Percentiles rank a stretch among this genome's conserved stretches.
phyloP scores from a whole-genome alignment of 30 jellyfish, hydroid and myxozoan species.

The Turritopsis dohrnii region DNA sequence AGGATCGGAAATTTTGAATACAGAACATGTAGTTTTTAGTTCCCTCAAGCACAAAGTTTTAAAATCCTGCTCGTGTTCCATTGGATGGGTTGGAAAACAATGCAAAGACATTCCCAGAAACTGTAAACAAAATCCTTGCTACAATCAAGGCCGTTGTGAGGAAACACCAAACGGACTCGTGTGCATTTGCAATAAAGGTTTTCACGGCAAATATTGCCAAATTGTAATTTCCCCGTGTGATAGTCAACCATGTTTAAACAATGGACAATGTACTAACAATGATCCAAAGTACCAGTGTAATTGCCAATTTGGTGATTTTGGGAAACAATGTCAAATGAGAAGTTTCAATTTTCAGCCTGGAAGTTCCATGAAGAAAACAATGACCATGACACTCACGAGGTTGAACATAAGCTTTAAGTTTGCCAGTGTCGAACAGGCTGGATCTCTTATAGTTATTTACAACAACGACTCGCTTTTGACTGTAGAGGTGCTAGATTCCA shows the following conservation, averaged over 20 bases:
- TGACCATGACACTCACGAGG: neutral
- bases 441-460: neutral
- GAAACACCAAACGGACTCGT: slow-evolving; percentile 10
- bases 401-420: neutral
- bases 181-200: slow-evolving; percentile 46
- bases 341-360: neutral
- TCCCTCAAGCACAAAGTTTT: slow-evolving; percentile 36
- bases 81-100: slow-evolving; percentile 63
- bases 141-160: slow-evolving; percentile 44
- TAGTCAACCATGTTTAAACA: slow-evolving; percentile 16
- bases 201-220: slow-evolving; percentile 59
- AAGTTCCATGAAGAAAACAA: neutral
- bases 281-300: slow-evolving; percentile 14
- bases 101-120: slow-evolving; percentile 44
- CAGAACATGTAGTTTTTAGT: slow-evolving; percentile 23
- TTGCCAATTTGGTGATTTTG: slow-evolving; percentile 28
- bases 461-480: neutral
- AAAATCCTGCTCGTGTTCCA: slow-evolving; percentile 47
- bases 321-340: slow-evolving; percentile 18
- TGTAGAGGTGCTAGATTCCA: neutral
- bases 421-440: slow-evolving; percentile 6
- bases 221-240: slow-evolving; percentile 17
- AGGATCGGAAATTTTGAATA: neutral
- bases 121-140: slow-evolving; percentile 74
- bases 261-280: slow-evolving; percentile 7